Conservation (phyloP, 1,140 invertebrate genomes). For the Sesamia nonagrioides region DNA sequence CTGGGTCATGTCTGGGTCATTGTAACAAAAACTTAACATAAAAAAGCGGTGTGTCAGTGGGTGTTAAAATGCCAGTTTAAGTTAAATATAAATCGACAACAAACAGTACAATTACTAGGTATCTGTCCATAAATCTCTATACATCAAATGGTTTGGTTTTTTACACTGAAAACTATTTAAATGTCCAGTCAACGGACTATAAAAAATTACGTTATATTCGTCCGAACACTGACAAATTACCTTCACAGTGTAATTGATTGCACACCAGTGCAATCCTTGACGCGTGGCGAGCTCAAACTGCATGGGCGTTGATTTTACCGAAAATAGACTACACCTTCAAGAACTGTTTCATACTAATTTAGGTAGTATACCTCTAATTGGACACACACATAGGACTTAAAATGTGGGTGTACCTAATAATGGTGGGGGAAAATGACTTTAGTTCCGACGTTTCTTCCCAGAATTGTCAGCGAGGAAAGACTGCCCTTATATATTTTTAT, state of each 20-base stretch:
- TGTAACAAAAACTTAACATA: too few species aligned
- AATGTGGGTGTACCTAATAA: too few species aligned
- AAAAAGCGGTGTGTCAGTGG: too few species aligned
- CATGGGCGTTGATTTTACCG: not conserved
- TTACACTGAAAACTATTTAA: constrained; percentile 26
- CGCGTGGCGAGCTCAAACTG: not conserved
- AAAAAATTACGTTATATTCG: constrained; percentile 35
- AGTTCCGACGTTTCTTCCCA: too few species aligned
- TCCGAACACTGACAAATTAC: constrained; percentile 39
- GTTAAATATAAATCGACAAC: not conserved
- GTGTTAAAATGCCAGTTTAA: not conserved
- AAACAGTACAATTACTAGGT: not conserved
- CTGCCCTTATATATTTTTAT: too few species aligned
- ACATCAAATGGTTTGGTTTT: constrained; percentile 21
- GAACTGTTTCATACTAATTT: not conserved
- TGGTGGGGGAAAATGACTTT: too few species aligned
- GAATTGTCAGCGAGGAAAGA: too few species aligned
- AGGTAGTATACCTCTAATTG: too few species aligned
- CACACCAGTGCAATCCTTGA: not conserved
- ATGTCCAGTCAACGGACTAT: constrained; percentile 31
- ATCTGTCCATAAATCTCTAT: constrained; percentile 10
- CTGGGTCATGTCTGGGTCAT: too few species aligned
- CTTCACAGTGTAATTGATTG: constrained; percentile 28
- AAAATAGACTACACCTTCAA: not conserved
- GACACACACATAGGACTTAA: too few species aligned